Conservation (phyloP, 2,113 vertebrate species). For the Melierax canorus region DNA sequence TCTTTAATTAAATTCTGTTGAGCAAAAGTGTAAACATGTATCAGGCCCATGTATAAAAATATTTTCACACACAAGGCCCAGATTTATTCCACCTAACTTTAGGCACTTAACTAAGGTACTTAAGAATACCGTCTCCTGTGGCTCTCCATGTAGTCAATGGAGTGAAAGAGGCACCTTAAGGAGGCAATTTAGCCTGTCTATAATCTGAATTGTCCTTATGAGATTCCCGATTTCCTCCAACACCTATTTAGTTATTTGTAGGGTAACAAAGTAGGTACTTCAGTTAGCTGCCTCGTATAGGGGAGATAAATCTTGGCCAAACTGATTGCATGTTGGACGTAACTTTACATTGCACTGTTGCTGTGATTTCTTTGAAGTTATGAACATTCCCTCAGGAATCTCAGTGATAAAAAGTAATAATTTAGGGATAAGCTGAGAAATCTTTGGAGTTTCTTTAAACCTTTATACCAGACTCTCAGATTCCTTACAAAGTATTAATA, state of each 20-base stretch:
- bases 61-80: background rate
- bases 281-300: background rate
- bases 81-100: background rate
- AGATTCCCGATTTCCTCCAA: conserved; percentile 11
- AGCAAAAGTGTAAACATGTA: background rate
- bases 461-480: background rate
- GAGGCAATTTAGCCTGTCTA: conserved; percentile 15
- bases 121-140: background rate
- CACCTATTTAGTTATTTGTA: background rate
- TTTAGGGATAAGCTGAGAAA: conserved; percentile 1
- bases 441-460: background rate
- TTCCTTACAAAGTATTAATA: background rate
- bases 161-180: conserved; percentile 21
- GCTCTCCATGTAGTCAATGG: background rate
- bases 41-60: background rate
- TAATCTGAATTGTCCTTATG: conserved; percentile 25
- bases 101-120: background rate
- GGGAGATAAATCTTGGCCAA: conserved; percentile 6
- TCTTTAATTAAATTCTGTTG: background rate
- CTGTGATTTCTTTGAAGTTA: conserved; percentile 15
- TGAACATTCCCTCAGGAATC: background rate
- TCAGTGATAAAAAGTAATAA: conserved; percentile 1
- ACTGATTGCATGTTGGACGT: background rate
- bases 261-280: background rate
- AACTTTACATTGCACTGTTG: background rate